Conservation (phyloP, 2,797 vertebrate species). For the Pseudochaenichthys georgianus region DNA sequence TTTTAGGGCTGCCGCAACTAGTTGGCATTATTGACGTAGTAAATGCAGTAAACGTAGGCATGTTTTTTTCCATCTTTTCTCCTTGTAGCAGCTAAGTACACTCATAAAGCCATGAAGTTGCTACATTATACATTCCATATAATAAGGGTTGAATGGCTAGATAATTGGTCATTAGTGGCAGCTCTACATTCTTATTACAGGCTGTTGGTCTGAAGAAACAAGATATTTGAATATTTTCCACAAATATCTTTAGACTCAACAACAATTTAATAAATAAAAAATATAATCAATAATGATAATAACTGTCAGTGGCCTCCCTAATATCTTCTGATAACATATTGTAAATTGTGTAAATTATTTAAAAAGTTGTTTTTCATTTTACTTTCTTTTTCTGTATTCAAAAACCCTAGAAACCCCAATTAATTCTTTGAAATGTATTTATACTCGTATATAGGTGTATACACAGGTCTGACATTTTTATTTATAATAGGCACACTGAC, state of each 20-base stretch:
- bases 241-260: background rate
- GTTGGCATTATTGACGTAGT: too few species aligned
- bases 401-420: background rate
- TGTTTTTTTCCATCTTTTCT: too few species aligned
- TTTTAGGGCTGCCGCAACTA: background rate
- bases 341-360: background rate
- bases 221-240: background rate
- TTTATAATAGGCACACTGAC: constrained; percentile 7
- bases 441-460: background rate
- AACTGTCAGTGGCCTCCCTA: background rate
- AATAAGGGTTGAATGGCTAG: too few species aligned
- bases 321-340: background rate
- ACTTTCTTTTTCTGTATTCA: background rate
- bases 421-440: background rate
- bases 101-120: too few species aligned
- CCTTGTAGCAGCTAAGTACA: too few species aligned
- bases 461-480: background rate
- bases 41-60: too few species aligned
- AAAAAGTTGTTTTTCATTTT: background rate
- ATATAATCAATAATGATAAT: background rate
- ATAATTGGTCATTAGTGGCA: too few species aligned
- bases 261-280: background rate
- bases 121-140: too few species aligned
- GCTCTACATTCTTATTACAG: too few species aligned
- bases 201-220: background rate